Percentiles rank a stretch among this genome's conserved stretches.
These are phyloP conservation scores for Watsonalla binaria DNA, from an alignment of 2,888 invertebrate genomes.

Conservation along the genomic window DNA sequence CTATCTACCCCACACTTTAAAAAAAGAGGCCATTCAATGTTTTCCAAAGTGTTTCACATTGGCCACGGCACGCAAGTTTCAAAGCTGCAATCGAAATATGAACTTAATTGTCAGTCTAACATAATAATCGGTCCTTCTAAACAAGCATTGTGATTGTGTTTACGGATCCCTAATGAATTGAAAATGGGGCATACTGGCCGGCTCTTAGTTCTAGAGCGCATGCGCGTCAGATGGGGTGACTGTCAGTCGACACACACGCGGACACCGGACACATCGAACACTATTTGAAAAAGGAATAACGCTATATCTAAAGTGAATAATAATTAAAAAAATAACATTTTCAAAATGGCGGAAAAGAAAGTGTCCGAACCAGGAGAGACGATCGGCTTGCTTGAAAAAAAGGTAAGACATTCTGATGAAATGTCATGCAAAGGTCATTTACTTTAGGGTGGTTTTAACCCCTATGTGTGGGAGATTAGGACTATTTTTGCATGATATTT, in stretches of 20 bases:
- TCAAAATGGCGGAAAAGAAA: conserved; percentile 49
- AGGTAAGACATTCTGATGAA: conserved; percentile 54
- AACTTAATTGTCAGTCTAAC: too few species aligned
- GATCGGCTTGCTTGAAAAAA: conserved; percentile 59
- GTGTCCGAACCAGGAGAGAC: conserved; percentile 47
- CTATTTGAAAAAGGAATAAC: conserved; percentile 18
- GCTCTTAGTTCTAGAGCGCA: conserved; percentile 32
- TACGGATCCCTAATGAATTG: conserved; percentile 8
- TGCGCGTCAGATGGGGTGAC: conserved; percentile 40
- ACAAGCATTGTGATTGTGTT: too few species aligned
- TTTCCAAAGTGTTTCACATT: too few species aligned
- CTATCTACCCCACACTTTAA: too few species aligned
- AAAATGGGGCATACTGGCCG: conserved; percentile 34
- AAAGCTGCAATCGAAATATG: too few species aligned
- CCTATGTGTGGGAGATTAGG: conserved; percentile 16
- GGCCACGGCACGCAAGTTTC: too few species aligned
- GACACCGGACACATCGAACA: conserved; percentile 15
- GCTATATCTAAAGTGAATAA: conserved; percentile 3
- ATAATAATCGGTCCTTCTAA: too few species aligned
- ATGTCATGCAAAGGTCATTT: conserved; percentile 61
- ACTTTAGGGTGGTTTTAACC: conserved; percentile 20
- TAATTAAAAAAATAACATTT: conserved; percentile 7
- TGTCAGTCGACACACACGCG: conserved; percentile 31
- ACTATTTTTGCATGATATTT: conserved; percentile 21
- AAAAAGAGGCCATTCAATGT: too few species aligned